Percentiles rank a stretch among this genome's conserved stretches.
These are phyloP conservation scores for Drosophila ironensis DNA, from an alignment of 1,140 invertebrate species.

Conservation along the genomic window DNA sequence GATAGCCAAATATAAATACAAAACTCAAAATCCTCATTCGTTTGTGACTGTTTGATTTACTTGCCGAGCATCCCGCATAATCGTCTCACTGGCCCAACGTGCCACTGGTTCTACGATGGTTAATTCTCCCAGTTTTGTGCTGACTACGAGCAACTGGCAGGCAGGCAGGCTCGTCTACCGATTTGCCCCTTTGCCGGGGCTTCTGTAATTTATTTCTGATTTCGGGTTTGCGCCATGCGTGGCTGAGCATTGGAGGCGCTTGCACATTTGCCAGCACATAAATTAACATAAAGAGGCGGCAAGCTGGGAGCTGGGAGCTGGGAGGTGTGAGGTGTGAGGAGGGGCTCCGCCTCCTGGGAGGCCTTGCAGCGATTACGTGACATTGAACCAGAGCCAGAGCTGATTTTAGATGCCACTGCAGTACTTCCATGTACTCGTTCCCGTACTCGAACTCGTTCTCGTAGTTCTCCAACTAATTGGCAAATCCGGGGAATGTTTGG, in stretches of 20 bases:
- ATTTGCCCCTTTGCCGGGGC: slow-evolving; percentile 6
- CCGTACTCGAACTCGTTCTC: no score
- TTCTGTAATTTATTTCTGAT: slow-evolving; percentile 75
- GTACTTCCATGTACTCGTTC: no score
- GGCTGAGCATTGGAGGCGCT: slow-evolving; percentile 72
- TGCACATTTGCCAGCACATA: slow-evolving; percentile 78
- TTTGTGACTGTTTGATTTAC: not conserved
- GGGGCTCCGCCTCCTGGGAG: slow-evolving; percentile 28
- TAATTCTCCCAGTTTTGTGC: slow-evolving; percentile 34
- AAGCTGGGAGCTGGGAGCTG: slow-evolving; percentile 12
- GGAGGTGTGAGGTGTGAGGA: not conserved
- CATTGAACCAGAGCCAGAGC: slow-evolving; percentile 69
- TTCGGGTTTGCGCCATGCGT: slow-evolving; percentile 72
- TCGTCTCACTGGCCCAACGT: not conserved
- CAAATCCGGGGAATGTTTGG: no score
- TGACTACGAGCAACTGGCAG: slow-evolving; percentile 68
- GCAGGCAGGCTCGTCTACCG: slow-evolving; percentile 14
- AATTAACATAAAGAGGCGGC: slow-evolving; percentile 74
- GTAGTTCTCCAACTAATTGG: slow-evolving; percentile 27
- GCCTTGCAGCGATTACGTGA: slow-evolving; percentile 69
- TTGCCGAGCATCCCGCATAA: slow-evolving; percentile 19
- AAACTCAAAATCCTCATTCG: no score
- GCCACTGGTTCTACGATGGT: slow-evolving; percentile 10
- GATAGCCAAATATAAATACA: no score
- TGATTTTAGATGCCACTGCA: slow-evolving; percentile 20